Base-by-base conservation (phyloP, 2,888 invertebrate species). In the Noctua comes region DNA sequence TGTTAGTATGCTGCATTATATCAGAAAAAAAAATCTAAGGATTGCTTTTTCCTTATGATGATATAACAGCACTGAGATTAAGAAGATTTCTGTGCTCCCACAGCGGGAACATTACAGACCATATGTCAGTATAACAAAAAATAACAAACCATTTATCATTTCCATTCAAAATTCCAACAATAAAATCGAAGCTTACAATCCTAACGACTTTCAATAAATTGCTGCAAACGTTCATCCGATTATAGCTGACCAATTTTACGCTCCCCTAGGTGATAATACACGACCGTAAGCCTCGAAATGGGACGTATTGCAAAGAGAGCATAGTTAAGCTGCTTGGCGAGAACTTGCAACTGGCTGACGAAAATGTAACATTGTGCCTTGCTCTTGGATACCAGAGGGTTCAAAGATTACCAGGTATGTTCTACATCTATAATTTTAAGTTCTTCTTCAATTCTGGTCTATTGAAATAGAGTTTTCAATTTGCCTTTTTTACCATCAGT, bases 361-460 rank as follows among this genome's bases (percentile, higher is more conserved):
- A 97, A 88, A 97, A 97, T 89, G 96, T 97, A 48, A 97, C 97
- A 7, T 90, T 97, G 76, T 97, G 97, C 81, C 93, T 97, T 2
- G 97, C 97, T 59, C 91, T 96, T 57, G 97, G 97, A n/a, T 97
- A 97, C 86, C 97, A 97, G 85, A 92, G 96, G 79, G 96, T 97
- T 24, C 97, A 97, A 78, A 93, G 96, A 87, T 92, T 97, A 86
- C 97, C 97, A 90, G 97, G 97, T 96, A 77, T 31, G 64, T 65
- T 59, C 5, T 43, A 13, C 2, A 31, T 36, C 5, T 64, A 36
- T 10, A 1, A 4, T 10, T 21, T 24, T 36, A 21, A 21, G 21
- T 64, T 43, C 0, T 66, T 54, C 24, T 21, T 13, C 1, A 24
- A 18, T 69, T 24, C 24, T 3, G 5, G 2, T 3, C 27, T 24